Evolutionary conservation across 2,888 invertebrate species (phyloP), one percentile per base, ranked within the genome.

Genomic region (Caenorhabditis panamensis): DNA sequence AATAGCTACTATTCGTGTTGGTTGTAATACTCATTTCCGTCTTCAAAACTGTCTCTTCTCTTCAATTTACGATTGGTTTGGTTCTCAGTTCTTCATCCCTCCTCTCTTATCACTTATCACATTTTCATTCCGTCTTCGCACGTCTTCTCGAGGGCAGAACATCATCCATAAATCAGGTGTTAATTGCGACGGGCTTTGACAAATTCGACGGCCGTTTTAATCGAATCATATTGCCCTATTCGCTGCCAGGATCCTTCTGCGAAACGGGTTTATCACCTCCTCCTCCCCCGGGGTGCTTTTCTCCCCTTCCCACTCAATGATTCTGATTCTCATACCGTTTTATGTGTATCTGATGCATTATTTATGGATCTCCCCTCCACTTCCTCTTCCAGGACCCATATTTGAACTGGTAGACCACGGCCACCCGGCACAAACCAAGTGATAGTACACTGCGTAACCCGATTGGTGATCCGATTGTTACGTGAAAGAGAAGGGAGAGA

Each of bases 121-220:
- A 26, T 28, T 16, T 31, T 31, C 31, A 6, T 31, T 31, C 31
- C 31, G 4, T 31, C 31, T 67, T 47, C 56, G 6, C 56, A 56
- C 44, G 26, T 44, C 62, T 53, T 61, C 37, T 44, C 44, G 20
- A 13, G 49, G 26, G 28, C 54, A 71, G 71, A 71, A 71, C 71
- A 62, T 61, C 47, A 44, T 62, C 41, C 73, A 66, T 75, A 66
- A 75, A 75, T 75, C 75, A 75, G 75, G 66, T 75, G 75, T 75
- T 75, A 75, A 66, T 73, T 73, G 64, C 47, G 26, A 36, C 49
- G 22, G 24, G 68, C 44, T 44, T 66, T 66, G 66, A 66, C 66
- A 66, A 75, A 75, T 75, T 66, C 66, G 66, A n/a, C 66, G 49
- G n/a, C 61, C 36, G 49, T 49, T 59, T 59, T 73, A 73, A 73